Evolutionary conservation across 2,888 invertebrate genomes (phyloP), one percentile per base, ranked within the genome.

Genomic region (Willowsia nigromaculata): DNA sequence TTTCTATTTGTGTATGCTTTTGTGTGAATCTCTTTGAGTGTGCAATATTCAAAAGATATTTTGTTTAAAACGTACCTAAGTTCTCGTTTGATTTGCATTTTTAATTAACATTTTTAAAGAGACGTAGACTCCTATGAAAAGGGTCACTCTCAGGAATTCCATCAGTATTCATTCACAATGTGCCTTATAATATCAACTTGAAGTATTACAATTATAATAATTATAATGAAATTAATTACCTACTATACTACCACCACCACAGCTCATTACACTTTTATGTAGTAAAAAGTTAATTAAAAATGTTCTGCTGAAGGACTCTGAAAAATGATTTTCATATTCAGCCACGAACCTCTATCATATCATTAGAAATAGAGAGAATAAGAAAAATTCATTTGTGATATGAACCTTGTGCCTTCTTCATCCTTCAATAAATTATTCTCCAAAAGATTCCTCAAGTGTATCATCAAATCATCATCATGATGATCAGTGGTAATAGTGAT

Each of bases 281-380:
- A n/a, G 15, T 68, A 40, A 40, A 68, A 68, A 68, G 40, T 68
- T 68, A 68, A 68, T 68, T 68, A 68, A 40, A 18, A 18, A 22
- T 40, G 40, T 68, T 68, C 68, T 68, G 37, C 15, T 68, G 68
- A 68, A 65, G 33, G 37, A 33, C 37, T 40, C 22, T 68, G 27
- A 40, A 68, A 37, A 65, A n/a, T 47, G 27, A 76, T 76, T 76
- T 76, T 27, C 25, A 50, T 50, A 76, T 25, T 47, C 50, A 76
- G n/a, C n/a, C n/a, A 76, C 30, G 50, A 76, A 40, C n/a, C 15
- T 15, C 18, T 11, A 18, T 62, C 33, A 68, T 68, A 68, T 18
- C 68, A 68, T 6, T 22, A 37, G 37, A 37, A 18, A 33, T 68
- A 37, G 27, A 59, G 59, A 13, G 13, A 62, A 30, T 7, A 3